These are phyloP conservation scores for Sphaerophoria taeniata DNA, from an alignment of 2,888 invertebrate genomes.

Conservation along the genomic window DNA sequence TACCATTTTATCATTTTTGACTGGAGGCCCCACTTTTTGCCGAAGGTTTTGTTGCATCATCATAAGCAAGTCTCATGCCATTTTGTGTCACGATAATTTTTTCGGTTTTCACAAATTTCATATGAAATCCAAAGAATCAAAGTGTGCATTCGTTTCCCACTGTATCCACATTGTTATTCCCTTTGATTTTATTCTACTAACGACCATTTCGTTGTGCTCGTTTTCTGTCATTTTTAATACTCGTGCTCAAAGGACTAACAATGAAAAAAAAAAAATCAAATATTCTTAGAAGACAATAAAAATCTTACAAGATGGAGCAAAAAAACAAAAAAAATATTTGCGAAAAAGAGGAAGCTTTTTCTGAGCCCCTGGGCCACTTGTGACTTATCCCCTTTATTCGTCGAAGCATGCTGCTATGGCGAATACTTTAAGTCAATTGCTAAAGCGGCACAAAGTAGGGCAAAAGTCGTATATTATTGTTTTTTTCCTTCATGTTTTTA, in stretches of 20 bases:
- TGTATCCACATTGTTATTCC: background rate
- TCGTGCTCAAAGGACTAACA: background rate
- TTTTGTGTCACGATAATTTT: too few relatives aligned
- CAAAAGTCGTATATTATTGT: background rate
- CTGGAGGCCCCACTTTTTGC: too few relatives aligned
- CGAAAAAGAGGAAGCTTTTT: background rate
- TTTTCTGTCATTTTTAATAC: background rate
- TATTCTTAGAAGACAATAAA: background rate
- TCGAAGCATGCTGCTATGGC: background rate
- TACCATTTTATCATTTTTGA: too few relatives aligned
- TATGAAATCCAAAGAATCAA: too few relatives aligned
- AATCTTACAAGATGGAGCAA: background rate
- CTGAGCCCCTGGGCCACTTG: background rate
- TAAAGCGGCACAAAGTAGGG: background rate
- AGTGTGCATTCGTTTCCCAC: too few relatives aligned
- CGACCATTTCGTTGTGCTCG: conserved; percentile 6
- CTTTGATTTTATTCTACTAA: background rate
- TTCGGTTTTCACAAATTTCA: too few relatives aligned
- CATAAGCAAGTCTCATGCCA: too few relatives aligned
- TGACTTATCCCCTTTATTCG: background rate
- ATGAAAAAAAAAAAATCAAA: background rate
- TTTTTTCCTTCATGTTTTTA: background rate
- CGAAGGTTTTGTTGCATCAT: too few relatives aligned
- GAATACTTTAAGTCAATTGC: background rate
- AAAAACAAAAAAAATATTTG: background rate